Evolutionary conservation across 2,888 invertebrate genomes (phyloP).

Genomic region (Acleris literana): DNA sequence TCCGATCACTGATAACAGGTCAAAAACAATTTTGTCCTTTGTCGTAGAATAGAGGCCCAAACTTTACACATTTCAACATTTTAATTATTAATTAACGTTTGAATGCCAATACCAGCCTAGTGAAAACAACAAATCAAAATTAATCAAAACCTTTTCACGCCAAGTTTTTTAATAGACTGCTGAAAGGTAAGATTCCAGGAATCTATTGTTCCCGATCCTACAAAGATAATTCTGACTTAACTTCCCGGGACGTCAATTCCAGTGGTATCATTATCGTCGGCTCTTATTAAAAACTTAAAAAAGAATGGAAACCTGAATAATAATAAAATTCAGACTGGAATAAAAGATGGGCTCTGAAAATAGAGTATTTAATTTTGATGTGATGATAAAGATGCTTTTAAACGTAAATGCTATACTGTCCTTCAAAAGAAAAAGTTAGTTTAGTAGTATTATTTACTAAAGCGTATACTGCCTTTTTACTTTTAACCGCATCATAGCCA

Average conservation of each 20-base stretch:
- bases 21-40: no score
- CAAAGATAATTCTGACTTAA: conserved; percentile 20
- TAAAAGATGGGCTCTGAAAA: conserved; percentile 17
- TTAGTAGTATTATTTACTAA: no score
- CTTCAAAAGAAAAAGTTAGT: no score
- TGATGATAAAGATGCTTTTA: no score
- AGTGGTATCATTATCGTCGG: conserved; percentile 22
- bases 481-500: no score
- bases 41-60: no score
- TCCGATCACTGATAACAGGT: no score
- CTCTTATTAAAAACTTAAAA: conserved; percentile 27
- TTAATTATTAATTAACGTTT: no score
- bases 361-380: background rate
- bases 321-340: conserved; percentile 20
- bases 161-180: background rate
- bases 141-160: background rate
- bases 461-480: no score
- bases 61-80: no score
- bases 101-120: background rate
- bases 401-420: no score
- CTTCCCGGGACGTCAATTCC: conserved; percentile 29
- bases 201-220: conserved; percentile 22
- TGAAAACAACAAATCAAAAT: background rate
- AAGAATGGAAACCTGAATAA: conserved; percentile 28
- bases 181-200: conserved; percentile 1